These are phyloP conservation scores for Chrysomallon squamiferum DNA, from an alignment of 1,140 invertebrate species.

Conservation along the genomic window DNA sequence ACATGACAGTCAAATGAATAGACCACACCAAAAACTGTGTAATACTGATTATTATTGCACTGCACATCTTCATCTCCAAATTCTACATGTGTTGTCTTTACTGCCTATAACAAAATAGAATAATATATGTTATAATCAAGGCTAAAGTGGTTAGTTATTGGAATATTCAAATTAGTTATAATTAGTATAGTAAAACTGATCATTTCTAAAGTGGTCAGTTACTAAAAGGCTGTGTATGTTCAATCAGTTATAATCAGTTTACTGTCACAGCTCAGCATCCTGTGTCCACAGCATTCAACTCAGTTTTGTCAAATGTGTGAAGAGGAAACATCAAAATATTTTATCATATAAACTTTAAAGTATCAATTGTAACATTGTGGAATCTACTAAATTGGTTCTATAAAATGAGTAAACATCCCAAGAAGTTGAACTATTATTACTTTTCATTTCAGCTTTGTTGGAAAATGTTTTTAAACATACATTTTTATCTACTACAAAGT, in stretches of 20 bases:
- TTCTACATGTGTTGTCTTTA: conserved; percentile 64
- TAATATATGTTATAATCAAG: background rate
- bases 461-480: no score
- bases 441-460: no score
- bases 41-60: conserved; percentile 2
- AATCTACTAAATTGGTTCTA: no score
- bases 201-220: background rate
- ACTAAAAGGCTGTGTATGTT: background rate
- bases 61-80: conserved; percentile 58
- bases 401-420: no score
- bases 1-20: no score
- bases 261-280: background rate
- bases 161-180: background rate
- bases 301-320: background rate
- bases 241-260: background rate
- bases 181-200: background rate
- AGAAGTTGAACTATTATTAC: no score
- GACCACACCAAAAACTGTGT: no score
- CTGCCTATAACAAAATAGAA: conserved; percentile 50
- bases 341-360: no score
- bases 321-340: no score
- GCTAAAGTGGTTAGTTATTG: background rate
- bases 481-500: no score
- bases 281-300: background rate
- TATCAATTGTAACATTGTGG: no score